These are phyloP conservation scores for Agrotis ipsilon DNA, from an alignment of 2,888 invertebrate species.

Conservation along the genomic window DNA sequence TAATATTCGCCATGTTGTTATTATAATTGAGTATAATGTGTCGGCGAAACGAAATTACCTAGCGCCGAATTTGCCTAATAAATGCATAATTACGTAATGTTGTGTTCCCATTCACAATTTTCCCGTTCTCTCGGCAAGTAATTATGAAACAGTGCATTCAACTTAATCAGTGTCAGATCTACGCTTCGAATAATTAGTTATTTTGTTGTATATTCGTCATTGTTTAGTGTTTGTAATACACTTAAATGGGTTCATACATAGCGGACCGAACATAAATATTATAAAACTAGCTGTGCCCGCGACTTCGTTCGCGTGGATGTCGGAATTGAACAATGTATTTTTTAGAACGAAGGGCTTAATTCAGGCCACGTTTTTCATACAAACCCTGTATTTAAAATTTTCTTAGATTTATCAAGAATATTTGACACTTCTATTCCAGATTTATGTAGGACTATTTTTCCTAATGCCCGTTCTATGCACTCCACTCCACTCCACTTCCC, in stretches of 20 bases:
- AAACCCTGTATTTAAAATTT: no score
- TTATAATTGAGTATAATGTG: constrained; percentile 52
- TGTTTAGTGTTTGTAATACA: not conserved
- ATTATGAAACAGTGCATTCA: constrained; percentile 46
- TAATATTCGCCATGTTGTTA: constrained; percentile 51
- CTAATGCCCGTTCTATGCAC: no score
- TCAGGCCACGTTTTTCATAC: no score
- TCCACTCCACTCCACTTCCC: no score
- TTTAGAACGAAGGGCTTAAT: no score
- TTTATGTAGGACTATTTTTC: no score
- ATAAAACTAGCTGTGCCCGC: no score
- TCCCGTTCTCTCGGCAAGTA: constrained; percentile 34
- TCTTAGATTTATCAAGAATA: no score
- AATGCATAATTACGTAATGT: constrained; percentile 56
- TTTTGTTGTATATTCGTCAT: constrained; percentile 1
- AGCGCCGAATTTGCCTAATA: constrained; percentile 49
- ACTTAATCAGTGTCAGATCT: constrained; percentile 44
- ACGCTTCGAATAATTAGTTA: constrained; percentile 28
- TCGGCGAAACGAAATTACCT: constrained; percentile 47
- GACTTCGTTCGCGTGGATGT: no score
- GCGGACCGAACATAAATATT: no score
- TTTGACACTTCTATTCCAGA: no score
- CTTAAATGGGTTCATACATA: not conserved
- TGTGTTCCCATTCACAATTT: constrained; percentile 43
- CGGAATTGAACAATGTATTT: no score